Evolutionary conservation across 2,797 vertebrate genomes (phyloP).

Genomic region (Echeneis naucrates): DNA sequence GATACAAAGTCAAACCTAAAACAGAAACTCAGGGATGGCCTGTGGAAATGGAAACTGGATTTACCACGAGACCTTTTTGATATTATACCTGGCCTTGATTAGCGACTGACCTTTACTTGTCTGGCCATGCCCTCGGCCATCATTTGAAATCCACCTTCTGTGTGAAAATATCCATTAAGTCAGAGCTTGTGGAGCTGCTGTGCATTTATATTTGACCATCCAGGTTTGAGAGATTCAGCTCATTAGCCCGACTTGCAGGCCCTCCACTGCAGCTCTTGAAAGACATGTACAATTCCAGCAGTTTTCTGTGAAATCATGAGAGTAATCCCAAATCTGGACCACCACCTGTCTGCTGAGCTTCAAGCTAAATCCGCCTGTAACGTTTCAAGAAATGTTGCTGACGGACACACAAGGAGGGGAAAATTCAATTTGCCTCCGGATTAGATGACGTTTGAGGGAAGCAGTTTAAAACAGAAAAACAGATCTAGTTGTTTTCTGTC

Average conservation of each 20-base stretch:
- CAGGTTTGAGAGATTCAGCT: not conserved
- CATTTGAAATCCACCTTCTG: not conserved
- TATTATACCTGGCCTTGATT: not conserved
- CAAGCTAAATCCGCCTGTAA: not conserved
- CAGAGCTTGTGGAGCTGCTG: not conserved
- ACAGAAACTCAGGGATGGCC: not conserved
- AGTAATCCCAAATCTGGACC: constrained; percentile 16
- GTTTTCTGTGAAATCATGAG: not conserved
- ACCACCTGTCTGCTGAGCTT: constrained; percentile 18
- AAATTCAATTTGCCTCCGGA: constrained; percentile 12
- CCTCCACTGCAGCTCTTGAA: constrained; percentile 3
- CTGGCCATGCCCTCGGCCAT: not conserved
- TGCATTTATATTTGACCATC: not conserved
- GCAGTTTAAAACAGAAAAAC: not conserved
- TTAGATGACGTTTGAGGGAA: not conserved
- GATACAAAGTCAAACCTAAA: not conserved
- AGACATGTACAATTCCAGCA: not conserved
- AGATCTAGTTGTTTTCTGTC: constrained; percentile 4
- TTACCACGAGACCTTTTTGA: not conserved
- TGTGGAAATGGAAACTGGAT: not conserved
- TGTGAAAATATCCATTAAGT: not conserved
- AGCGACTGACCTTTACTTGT: not conserved
- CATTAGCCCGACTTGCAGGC: not conserved
- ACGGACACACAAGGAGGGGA: not conserved
- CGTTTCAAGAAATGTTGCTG: not conserved